Evolutionary conservation across 2,797 vertebrate species (phyloP).

Genomic region (Thaleichthys pacificus): DNA sequence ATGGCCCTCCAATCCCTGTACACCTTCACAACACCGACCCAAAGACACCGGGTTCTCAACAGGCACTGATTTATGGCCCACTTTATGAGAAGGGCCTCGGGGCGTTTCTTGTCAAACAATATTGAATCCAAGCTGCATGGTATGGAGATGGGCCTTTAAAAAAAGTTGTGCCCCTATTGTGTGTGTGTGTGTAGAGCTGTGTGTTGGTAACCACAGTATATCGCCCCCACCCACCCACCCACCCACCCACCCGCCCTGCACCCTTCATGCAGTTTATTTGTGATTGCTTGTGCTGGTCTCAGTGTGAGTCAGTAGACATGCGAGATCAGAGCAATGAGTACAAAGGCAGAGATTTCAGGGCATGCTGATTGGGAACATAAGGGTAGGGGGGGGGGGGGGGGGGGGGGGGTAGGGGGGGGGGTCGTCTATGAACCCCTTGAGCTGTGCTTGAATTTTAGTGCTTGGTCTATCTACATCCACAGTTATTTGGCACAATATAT

Average conservation of each 20-base stretch:
- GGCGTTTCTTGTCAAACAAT: slow-evolving; percentile 60
- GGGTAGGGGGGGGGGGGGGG: neutral
- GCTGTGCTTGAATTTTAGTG: neutral
- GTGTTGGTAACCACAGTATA: slow-evolving; percentile 45
- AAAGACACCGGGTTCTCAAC: slow-evolving; percentile 61
- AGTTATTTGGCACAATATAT: neutral
- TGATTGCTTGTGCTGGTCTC: slow-evolving; percentile 31
- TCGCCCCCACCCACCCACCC: slow-evolving; percentile 36
- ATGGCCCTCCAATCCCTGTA: neutral
- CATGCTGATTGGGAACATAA: neutral
- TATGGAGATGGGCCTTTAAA: slow-evolving; percentile 43
- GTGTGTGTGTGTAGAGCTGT: slow-evolving; percentile 14
- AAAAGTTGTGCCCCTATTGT: slow-evolving; percentile 12
- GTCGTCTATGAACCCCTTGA: neutral
- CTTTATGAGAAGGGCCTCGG: slow-evolving; percentile 66
- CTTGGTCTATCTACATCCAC: slow-evolving; percentile 3
- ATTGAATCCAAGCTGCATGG: slow-evolving; percentile 63
- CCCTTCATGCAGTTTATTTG: slow-evolving; percentile 35
- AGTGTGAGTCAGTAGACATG: no score
- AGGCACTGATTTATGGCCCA: slow-evolving; percentile 71
- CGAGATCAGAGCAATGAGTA: no score
- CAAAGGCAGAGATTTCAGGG: neutral
- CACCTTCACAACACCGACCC: slow-evolving; percentile 46
- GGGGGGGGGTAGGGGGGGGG: no score
- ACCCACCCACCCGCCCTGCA: no score